These are phyloP conservation scores for Pteropus alecto DNA, from an alignment of 2,113 vertebrate genomes.

Conservation along the genomic window DNA sequence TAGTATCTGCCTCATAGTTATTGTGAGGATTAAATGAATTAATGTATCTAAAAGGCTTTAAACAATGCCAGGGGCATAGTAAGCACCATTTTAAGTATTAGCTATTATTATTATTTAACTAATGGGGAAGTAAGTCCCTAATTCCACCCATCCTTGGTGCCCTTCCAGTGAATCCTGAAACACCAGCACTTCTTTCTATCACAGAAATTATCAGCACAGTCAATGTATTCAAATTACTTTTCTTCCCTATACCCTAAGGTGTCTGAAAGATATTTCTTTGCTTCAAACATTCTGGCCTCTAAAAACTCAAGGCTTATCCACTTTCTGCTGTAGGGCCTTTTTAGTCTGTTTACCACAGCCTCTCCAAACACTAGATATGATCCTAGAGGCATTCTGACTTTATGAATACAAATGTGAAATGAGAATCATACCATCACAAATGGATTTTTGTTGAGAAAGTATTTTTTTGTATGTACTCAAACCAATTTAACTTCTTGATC, in stretches of 20 bases:
- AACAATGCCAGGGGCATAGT: background rate
- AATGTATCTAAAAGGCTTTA: background rate
- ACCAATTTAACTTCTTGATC: background rate
- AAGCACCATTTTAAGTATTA: background rate
- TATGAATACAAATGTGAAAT: conserved; percentile 12
- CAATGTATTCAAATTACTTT: background rate
- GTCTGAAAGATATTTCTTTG: background rate
- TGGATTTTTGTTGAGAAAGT: background rate
- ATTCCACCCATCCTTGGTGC: background rate
- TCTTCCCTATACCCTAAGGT: background rate
- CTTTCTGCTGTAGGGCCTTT: background rate
- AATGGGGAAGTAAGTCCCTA: background rate
- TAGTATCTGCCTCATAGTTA: background rate
- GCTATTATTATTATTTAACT: background rate
- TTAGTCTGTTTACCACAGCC: background rate
- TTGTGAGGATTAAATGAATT: background rate
- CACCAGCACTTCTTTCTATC: background rate
- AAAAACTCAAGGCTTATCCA: background rate
- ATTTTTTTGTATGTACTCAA: background rate
- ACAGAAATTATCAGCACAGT: background rate
- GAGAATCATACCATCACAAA: background rate
- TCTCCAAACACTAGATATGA: background rate
- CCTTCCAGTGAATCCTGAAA: background rate
- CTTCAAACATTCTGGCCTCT: background rate
- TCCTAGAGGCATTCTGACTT: background rate